These are phyloP conservation scores for Python bivittatus DNA, from an alignment of 2,113 vertebrate species.

Conservation along the genomic window DNA sequence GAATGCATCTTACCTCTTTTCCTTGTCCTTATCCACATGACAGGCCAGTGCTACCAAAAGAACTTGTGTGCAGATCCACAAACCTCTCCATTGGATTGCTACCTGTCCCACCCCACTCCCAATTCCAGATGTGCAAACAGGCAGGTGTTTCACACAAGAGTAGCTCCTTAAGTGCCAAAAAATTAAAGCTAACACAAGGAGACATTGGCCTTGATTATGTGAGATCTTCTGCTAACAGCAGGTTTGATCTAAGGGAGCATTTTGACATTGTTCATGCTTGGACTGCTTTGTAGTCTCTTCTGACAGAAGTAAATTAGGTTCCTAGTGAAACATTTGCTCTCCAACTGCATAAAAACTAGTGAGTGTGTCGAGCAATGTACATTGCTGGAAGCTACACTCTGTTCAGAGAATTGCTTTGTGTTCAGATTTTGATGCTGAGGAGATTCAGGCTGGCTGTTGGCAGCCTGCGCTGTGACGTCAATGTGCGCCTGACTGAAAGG, in stretches of 20 bases:
- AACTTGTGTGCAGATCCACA: conserved; percentile 44
- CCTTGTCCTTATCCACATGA: conserved; percentile 51
- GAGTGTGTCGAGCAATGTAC: conserved; percentile 64
- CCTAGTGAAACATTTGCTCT: conserved; percentile 73
- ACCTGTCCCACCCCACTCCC: background rate
- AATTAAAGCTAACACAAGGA: background rate
- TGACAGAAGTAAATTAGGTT: conserved; percentile 73
- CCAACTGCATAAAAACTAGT: conserved; percentile 76
- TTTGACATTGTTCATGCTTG: conserved; percentile 65
- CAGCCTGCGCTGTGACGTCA: conserved; percentile 55
- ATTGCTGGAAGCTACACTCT: conserved; percentile 65
- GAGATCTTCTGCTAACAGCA: conserved; percentile 49
- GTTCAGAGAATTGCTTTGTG: conserved; percentile 69
- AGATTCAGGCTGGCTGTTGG: conserved; percentile 40
- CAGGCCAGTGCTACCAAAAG: conserved; percentile 43
- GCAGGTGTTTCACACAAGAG: background rate
- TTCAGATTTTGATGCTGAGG: conserved; percentile 67
- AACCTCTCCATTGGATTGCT: conserved; percentile 16
- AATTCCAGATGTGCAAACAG: background rate
- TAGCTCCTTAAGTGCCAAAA: background rate
- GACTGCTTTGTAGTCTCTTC: conserved; percentile 68
- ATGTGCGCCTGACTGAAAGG: conserved; percentile 48
- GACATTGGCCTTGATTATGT: conserved; percentile 29
- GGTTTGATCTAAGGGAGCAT: conserved; percentile 53
- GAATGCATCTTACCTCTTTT: conserved; percentile 41